phyloP scores from a whole-genome alignment of 1,140 invertebrate species.

The Battus philenor region DNA sequence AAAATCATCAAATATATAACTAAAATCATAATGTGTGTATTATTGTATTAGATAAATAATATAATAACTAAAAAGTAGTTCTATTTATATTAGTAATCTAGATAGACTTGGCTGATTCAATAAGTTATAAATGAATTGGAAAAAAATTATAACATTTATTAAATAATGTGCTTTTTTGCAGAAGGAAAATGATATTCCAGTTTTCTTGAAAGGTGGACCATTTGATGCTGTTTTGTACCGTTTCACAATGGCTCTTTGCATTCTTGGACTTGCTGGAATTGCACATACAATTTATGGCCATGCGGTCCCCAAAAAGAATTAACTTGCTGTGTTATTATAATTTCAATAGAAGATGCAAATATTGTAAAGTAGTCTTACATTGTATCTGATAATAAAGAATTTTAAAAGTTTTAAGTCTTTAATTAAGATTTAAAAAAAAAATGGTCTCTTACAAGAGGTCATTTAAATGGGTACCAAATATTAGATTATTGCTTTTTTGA shows the following conservation, averaged over 20 bases:
- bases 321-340: conserved; percentile 22
- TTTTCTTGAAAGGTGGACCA: conserved; percentile 69
- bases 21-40: no score
- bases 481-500: no score
- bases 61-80: no score
- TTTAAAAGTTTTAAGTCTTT: conserved; percentile 19
- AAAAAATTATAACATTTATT: no score
- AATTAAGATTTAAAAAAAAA: no score
- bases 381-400: conserved; percentile 27
- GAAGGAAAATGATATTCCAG: conserved; percentile 60
- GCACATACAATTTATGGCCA: conserved; percentile 49
- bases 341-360: conserved; percentile 46
- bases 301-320: conserved; percentile 56
- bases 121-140: no score
- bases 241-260: conserved; percentile 46
- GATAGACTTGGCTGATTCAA: no score
- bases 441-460: no score
- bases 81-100: no score
- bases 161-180: conserved; percentile 32
- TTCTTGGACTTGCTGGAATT: conserved; percentile 42
- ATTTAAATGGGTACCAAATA: no score
- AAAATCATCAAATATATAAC: no score
- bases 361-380: conserved; percentile 39
- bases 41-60: no score
- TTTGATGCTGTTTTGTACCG: conserved; percentile 68